Percentiles rank a stretch among this genome's conserved stretches.
Evolutionary conservation across 2,113 vertebrate genomes (phyloP).

Genomic region (Climacteris rufus): DNA sequence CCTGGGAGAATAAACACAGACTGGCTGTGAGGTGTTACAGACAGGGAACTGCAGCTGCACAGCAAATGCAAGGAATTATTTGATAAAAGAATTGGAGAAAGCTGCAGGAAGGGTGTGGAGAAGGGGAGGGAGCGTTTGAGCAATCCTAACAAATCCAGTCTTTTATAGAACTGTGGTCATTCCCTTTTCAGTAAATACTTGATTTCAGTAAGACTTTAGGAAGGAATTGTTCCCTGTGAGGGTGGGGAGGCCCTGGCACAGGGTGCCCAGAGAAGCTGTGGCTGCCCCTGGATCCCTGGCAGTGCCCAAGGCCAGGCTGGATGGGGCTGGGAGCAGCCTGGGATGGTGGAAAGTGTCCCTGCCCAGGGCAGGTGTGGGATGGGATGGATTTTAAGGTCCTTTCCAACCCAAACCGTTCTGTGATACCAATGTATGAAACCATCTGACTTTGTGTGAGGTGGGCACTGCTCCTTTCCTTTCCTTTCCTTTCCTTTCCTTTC

Average conservation of each 20-base stretch:
- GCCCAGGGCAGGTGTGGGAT: background rate
- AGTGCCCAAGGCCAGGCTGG: background rate
- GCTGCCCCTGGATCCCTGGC: background rate
- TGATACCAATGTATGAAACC: too few relatives aligned
- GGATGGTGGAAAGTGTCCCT: background rate
- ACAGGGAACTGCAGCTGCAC: too few relatives aligned
- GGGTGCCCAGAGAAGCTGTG: background rate
- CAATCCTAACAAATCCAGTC: fast-evolving
- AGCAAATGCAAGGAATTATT: background rate
- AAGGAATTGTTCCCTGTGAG: too few relatives aligned
- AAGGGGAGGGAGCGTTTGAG: background rate
- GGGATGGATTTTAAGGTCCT: background rate
- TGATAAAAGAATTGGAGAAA: background rate
- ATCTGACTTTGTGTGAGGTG: too few relatives aligned
- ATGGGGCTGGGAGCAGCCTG: background rate
- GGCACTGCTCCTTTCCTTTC: too few relatives aligned
- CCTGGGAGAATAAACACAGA: background rate
- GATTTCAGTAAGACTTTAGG: too few relatives aligned
- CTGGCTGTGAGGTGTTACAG: background rate
- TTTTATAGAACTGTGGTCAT: background rate
- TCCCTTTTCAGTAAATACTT: background rate
- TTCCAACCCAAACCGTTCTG: background rate
- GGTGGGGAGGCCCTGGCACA: too few relatives aligned
- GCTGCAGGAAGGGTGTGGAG: background rate
- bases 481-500: too few relatives aligned